Evolutionary conservation across 1,140 invertebrate species (phyloP), one percentile per base, ranked within the genome.

Genomic region (Leptinotarsa lineolata): DNA sequence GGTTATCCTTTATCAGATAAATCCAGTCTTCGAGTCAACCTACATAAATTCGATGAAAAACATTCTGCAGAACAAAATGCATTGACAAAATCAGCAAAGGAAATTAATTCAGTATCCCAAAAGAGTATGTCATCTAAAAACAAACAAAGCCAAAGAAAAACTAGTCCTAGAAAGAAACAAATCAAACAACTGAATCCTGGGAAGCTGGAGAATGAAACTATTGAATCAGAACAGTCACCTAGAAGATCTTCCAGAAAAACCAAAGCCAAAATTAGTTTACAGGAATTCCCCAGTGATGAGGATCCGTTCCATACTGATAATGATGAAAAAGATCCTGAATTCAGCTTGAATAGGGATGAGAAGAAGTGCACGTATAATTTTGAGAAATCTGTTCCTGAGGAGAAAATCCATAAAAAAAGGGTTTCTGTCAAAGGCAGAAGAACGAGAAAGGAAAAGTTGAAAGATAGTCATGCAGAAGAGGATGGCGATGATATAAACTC

Each of bases 241-340:
- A 68, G 73, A 72, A 79, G 74, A 72, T 80, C 79, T 74, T 73
- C 69, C 74, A 81, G 78, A 76, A 80, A 77, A 79, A 79, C 68
- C 58, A 79, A 72, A 54, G 63, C 74, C 5, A 76, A 74, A 72
- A 68, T 39, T 20, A 75, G 74, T 61, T 72, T 76, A 54, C 68
- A 72, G 68, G 76, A 81, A 66, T 72, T 74, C 16, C 74, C 71
- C n/a, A 80, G 74, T 76, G 79, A 76, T 20, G 76, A 82, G 69
- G 81, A 82, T 79, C 76, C 80, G 0, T 81, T 77, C 67, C 74
- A 77, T 58, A 79, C 78, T 15, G 78, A 82, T 71, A 75, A 76
- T 67, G 77, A 79, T 70, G 68, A 72, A 24, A 65, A 78, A 18
- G 80, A 83, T 77, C 76, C 79, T 44, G 78, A 81, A 61, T 81